phyloP scores from a whole-genome alignment of 2,113 vertebrate species.

The Nothocercus julius region DNA sequence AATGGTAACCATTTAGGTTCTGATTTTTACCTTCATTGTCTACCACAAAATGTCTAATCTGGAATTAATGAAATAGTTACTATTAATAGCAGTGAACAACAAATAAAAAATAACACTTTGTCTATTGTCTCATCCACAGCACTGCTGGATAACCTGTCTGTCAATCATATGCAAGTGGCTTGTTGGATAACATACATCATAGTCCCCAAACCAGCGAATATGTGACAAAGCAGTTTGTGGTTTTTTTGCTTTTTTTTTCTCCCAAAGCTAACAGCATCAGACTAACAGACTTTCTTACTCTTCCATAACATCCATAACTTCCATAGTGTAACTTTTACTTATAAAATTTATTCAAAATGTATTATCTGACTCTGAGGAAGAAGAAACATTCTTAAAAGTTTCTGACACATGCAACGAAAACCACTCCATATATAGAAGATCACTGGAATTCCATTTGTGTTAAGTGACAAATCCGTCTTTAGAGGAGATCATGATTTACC shows the following conservation, averaged over 20 bases:
- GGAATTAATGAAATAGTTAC: neutral
- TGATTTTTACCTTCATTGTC: slow-evolving; percentile 10
- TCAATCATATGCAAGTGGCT: neutral
- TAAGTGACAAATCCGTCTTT: neutral
- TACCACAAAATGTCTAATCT: neutral
- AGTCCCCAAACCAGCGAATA: neutral
- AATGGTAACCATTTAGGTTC: neutral
- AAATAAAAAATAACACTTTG: neutral
- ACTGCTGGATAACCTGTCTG: neutral
- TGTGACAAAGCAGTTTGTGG: neutral
- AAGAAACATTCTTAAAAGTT: neutral
- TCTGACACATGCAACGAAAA: neutral
- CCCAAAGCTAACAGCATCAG: neutral
- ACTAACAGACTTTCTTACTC: neutral
- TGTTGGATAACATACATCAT: neutral
- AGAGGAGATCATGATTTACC: neutral
- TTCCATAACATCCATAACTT: neutral
- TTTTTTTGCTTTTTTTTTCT: neutral
- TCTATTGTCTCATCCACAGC: neutral
- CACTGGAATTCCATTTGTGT: neutral
- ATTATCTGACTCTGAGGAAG: neutral
- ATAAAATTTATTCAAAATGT: neutral
- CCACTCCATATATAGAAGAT: neutral
- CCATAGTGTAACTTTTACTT: neutral
- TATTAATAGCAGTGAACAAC: neutral